These are phyloP conservation scores for Melanotaenia nigrans DNA, from an alignment of 2,797 vertebrate species.

Conservation along the genomic window DNA sequence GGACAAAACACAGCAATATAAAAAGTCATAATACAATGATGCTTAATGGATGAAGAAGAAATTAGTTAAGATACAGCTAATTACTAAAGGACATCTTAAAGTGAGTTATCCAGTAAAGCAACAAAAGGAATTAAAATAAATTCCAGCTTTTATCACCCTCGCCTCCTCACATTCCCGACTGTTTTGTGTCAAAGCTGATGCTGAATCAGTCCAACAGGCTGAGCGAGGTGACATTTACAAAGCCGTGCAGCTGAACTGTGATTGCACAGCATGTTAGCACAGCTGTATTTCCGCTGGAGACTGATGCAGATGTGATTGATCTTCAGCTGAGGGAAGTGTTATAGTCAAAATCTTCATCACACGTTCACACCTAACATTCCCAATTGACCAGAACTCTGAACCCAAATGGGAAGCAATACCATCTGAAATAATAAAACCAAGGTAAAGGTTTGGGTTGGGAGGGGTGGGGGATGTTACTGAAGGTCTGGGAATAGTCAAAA, in stretches of 20 bases:
- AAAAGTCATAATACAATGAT: background rate
- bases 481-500: slow-evolving; percentile 7
- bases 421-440: background rate
- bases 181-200: slow-evolving; percentile 26
- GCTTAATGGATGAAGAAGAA: slow-evolving; percentile 8
- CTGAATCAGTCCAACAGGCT: slow-evolving; percentile 2
- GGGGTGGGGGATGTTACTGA: background rate
- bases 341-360: slow-evolving; percentile 22
- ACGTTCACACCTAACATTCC: slow-evolving; percentile 10
- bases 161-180: background rate
- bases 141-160: background rate
- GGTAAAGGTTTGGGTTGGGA: background rate
- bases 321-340: slow-evolving; percentile 10
- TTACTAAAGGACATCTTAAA: background rate
- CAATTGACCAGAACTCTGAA: slow-evolving; percentile 14
- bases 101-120: slow-evolving; percentile 1
- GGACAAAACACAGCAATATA: slow-evolving; percentile 25
- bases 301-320: slow-evolving; percentile 5
- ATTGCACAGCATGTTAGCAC: slow-evolving; percentile 23
- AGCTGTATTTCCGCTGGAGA: slow-evolving; percentile 38
- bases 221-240: slow-evolving; percentile 24
- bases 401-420: slow-evolving; percentile 43
- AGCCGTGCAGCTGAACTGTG: slow-evolving; percentile 13
- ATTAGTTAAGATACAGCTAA: background rate
- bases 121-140: background rate